Evolutionary conservation across 2,797 vertebrate genomes (phyloP), one percentile per base, ranked within the genome.

Genomic region (Pelodytes ibericus): DNA sequence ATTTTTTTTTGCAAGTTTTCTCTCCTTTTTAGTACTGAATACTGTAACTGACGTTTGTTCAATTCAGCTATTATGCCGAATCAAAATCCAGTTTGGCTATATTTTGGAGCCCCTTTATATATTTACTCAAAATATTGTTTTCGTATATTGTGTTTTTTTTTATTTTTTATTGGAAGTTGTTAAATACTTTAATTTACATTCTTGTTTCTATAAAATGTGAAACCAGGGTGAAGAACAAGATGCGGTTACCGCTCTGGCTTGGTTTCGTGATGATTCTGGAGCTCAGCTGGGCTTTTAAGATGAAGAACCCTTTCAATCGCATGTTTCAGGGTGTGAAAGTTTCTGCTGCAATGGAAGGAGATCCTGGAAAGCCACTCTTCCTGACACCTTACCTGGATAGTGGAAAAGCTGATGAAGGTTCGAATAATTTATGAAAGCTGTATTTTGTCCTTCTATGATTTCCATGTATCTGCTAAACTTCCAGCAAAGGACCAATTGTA

Each of bases 341-440:
- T 67, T 81, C 67, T 72, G 70, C 13, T 22, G 58, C 80, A 8
- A n/a, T 8, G 13, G 85, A 79, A 58, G 87, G 80, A 49, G 86
- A 94, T 20, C 85, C 90, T 2, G 94, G 92, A 4, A 72, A 88
- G 3, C 94, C 95, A 0, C 91, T 98, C 2, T 94, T 96, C 69
- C 91, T 96, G 77, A 95, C 91, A 0, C 91, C 93, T 1, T 94
- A 94, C 56, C 84, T 95, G 79, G 90, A 95, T 83, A 89, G 83
- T 65, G 91, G 92, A 7, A 92, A 81, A 56, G 83, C 88, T 61
- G 87, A 84, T 18, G 89, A 95, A 92, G 92, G 92, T 93, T 81
- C 82, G 84, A 82, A 63, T 6, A 63, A 18, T 58, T 7, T 26
- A 41, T 25, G 3, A 24, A 63, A 13, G n/a, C n/a, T n/a, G n/a